A percentile compares a stretch with the other conserved stretches of the same genome.
These are phyloP conservation scores for Lomographa bimaculata DNA, from an alignment of 2,888 invertebrate species.

Conservation along the genomic window DNA sequence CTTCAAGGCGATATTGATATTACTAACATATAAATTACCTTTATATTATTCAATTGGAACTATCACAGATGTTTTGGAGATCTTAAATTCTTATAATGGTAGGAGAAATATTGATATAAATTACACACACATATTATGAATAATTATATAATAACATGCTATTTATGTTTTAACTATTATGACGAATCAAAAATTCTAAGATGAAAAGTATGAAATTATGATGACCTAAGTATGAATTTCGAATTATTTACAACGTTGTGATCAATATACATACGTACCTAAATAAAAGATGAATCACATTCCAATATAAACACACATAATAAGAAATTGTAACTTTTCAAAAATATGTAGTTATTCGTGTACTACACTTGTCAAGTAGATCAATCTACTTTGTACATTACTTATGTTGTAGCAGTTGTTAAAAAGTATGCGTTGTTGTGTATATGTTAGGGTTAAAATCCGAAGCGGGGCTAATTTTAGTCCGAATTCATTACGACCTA, in stretches of 20 bases:
- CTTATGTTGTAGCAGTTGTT: too few species aligned
- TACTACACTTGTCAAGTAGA: too few species aligned
- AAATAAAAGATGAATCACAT: too few species aligned
- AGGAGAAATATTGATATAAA: slow-evolving; percentile 62
- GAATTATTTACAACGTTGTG: slow-evolving; percentile 7
- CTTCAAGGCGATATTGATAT: slow-evolving; percentile 37
- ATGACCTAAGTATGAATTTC: slow-evolving; percentile 17
- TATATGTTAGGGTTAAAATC: too few species aligned
- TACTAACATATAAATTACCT: slow-evolving; percentile 75
- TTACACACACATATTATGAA: slow-evolving; percentile 44
- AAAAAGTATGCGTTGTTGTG: too few species aligned
- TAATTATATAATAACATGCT: slow-evolving; percentile 44
- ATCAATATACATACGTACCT: too few species aligned
- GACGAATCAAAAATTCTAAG: slow-evolving; percentile 36
- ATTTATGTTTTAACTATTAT: slow-evolving; percentile 50
- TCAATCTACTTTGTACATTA: too few species aligned
- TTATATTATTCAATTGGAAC: slow-evolving; percentile 74
- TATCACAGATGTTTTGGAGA: slow-evolving; percentile 83
- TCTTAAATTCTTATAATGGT: slow-evolving; percentile 77
- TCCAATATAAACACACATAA: too few species aligned
- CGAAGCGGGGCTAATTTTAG: too few species aligned
- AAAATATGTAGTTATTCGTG: too few species aligned
- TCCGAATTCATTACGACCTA: too few species aligned
- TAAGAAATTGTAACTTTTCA: too few species aligned
- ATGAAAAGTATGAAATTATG: slow-evolving; percentile 25